phyloP scores from a whole-genome alignment of 2,888 invertebrate species.

The Drepana falcataria region DNA sequence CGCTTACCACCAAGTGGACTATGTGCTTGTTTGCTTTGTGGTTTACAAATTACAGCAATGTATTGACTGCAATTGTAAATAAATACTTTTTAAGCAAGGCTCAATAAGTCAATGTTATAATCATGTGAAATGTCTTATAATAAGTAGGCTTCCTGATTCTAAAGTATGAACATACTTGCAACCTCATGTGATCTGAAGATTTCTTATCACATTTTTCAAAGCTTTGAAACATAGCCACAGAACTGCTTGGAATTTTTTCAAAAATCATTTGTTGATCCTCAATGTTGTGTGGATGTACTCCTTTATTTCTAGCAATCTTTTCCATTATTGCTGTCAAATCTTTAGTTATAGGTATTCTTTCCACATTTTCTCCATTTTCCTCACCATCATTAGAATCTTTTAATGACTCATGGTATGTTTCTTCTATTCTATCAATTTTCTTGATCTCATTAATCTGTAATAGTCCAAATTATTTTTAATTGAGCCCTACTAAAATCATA shows the following conservation, averaged over 20 bases:
- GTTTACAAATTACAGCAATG: too few relatives aligned
- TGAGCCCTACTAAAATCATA: too few relatives aligned
- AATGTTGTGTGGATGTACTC: constrained; percentile 21
- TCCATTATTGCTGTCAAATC: constrained; percentile 79
- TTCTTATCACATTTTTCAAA: constrained; percentile 44
- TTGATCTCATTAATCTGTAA: constrained; percentile 61
- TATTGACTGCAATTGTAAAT: too few relatives aligned
- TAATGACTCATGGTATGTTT: constrained; percentile 60
- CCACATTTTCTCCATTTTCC: constrained; percentile 34
- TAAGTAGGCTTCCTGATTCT: too few relatives aligned
- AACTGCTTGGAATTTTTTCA: constrained; percentile 78
- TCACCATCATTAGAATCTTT: constrained; percentile 30
- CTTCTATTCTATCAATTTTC: constrained; percentile 70
- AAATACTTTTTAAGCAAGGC: too few relatives aligned
- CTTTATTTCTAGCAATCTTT: constrained; percentile 58
- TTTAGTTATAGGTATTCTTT: constrained; percentile 65
- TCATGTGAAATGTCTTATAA: too few relatives aligned
- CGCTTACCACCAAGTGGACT: too few relatives aligned
- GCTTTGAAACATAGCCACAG: constrained; percentile 83
- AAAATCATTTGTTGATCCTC: constrained; percentile 52
- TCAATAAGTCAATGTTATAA: too few relatives aligned
- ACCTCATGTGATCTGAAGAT: constrained; percentile 73
- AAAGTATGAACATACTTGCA: constrained; percentile 66
- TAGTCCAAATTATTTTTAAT: constrained; percentile 5
- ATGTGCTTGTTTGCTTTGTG: too few relatives aligned